Evolutionary conservation across 2,888 invertebrate genomes (phyloP), one percentile per base, ranked within the genome.

Genomic region (Lagria hirta): DNA sequence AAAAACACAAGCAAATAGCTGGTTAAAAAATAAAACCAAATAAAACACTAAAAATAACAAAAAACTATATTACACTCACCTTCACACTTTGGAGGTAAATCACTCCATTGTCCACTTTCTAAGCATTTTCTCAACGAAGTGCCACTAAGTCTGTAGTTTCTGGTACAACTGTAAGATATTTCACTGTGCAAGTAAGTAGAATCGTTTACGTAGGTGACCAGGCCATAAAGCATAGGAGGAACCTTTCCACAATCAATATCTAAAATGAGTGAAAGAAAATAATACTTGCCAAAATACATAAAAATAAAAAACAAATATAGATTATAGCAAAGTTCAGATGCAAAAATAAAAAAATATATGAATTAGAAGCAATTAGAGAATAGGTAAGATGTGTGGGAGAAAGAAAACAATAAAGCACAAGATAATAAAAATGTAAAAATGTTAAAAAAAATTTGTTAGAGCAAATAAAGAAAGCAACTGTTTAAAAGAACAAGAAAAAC

Each of bases 161-260:
- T 81, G 1, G 83, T 79, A 65, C 94, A 94, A 16, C 81, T 81
- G 70, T 92, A 93, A 8, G 79, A 76, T 11, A 92, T 84, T 54
- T 87, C 79, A 58, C 91, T 91, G 48, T 84, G 86, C 27, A 92
- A 74, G 65, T 86, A 85, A 0, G 92, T 92, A 1, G 85, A 86
- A 12, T 81, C 84, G 60, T 89, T 87, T 1, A 81, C 69, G 55
- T 93, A 88, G 23, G 83, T 83, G 1, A 85, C 78, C 11, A 81
- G 77, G 3, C 93, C 94, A 63, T 87, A 88, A 0, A 85, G 79
- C 54, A 92, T 71, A 0, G 89, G 81, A 2, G 87, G 80, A 8
- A 93, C 83, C 63, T 88, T 83, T 3, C 91, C 93, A 65, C 94
- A 94, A 64, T 94, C 92, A 49, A 94, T 82, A 68, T 87, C 93